phyloP scores from a whole-genome alignment of 2,797 vertebrate species.

The Lithobates sylvaticus region DNA sequence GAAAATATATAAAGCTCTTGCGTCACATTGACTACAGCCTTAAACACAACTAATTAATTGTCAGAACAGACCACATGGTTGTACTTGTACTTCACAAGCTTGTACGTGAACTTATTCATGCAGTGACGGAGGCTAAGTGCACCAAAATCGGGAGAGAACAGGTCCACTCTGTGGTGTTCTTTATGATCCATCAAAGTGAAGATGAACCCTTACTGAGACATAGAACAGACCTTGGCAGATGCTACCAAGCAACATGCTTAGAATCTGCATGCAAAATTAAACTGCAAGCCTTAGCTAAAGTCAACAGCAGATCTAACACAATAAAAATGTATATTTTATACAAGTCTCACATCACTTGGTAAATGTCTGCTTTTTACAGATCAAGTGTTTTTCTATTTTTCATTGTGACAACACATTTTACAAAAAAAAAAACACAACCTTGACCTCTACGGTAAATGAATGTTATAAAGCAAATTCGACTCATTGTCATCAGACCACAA shows the following conservation, averaged over 20 bases:
- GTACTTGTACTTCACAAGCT: not conserved
- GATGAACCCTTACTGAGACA: not conserved
- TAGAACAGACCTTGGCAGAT: not conserved
- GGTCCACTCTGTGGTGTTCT: not conserved
- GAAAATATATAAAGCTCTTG: not conserved
- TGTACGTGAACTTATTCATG: not conserved
- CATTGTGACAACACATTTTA: constrained; percentile 14
- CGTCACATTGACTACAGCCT: not conserved
- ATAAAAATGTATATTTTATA: not conserved
- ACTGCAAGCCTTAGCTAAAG: too few relatives aligned
- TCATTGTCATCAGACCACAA: constrained; percentile 36
- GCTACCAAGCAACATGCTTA: not conserved
- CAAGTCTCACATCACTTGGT: not conserved
- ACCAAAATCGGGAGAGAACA: not conserved
- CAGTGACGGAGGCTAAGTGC: not conserved
- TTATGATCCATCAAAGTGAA: not conserved
- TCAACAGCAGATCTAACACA: not conserved
- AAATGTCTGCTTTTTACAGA: constrained; percentile 2
- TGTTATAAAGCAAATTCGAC: constrained; percentile 29
- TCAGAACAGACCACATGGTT: not conserved
- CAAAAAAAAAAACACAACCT: not conserved
- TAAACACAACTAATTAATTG: not conserved
- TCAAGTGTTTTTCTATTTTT: not conserved
- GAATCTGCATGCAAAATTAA: not conserved
- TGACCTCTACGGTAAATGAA: constrained; percentile 34